phyloP scores from a whole-genome alignment of 2,888 invertebrate genomes.

The Epinotia demarniana region DNA sequence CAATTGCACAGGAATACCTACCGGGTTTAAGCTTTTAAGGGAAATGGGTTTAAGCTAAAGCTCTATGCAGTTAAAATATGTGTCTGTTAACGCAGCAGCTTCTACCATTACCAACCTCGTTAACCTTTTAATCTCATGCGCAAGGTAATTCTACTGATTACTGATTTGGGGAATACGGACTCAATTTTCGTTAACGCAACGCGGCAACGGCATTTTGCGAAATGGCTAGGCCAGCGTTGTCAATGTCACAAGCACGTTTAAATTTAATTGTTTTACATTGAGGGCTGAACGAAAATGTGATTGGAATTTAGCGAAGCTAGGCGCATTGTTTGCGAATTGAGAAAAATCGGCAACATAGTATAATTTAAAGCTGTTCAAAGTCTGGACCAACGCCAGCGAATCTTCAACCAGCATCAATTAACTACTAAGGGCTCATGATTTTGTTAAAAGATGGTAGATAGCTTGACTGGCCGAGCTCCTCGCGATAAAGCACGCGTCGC shows the following conservation, averaged over 20 bases:
- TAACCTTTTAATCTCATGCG: constrained; percentile 60
- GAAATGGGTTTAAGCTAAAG: neutral
- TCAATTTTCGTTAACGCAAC: constrained; percentile 31
- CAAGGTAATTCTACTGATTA: constrained; percentile 37
- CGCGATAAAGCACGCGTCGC: constrained; percentile 71
- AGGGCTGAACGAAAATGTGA: constrained; percentile 8
- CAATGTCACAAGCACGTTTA: constrained; percentile 33
- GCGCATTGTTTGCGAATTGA: neutral
- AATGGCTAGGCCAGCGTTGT: constrained; percentile 40
- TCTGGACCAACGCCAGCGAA: constrained; percentile 44
- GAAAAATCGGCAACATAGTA: neutral
- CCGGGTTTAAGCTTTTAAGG: no score
- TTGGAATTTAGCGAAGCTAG: neutral
- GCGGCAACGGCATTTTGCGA: constrained; percentile 40
- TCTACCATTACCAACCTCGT: constrained; percentile 49
- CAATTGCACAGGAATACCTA: no score
- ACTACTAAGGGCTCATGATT: constrained; percentile 55
- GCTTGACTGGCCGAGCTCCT: constrained; percentile 51
- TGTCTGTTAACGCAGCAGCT: constrained; percentile 4
- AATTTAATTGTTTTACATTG: constrained; percentile 32
- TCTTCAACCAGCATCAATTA: constrained; percentile 62
- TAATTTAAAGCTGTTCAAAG: neutral
- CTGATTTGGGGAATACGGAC: constrained; percentile 35
- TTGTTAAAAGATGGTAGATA: constrained; percentile 64
- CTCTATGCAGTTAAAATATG: neutral